Evolutionary conservation across 2,797 vertebrate species (phyloP).

Genomic region (Loriculus beryllinus): DNA sequence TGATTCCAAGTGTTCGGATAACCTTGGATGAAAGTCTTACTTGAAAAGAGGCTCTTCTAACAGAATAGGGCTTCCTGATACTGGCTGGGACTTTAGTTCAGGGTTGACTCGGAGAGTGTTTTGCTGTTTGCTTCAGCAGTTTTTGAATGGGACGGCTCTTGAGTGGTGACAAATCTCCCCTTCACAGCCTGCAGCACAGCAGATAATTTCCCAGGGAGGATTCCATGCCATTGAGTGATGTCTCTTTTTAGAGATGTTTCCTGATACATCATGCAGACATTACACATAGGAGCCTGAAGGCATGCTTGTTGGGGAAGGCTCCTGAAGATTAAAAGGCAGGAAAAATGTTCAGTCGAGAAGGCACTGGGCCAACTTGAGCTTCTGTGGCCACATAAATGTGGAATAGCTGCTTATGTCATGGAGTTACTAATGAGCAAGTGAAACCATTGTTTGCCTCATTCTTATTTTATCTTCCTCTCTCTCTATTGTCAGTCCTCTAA

Average conservation of each 20-base stretch:
- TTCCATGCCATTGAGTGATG: background rate
- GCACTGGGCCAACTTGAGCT: background rate
- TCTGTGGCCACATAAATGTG: background rate
- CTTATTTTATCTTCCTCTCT: background rate
- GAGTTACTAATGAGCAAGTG: background rate
- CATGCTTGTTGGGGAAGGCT: background rate
- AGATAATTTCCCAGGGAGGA: slow-evolving; percentile 1
- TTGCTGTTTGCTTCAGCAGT: slow-evolving; percentile 44
- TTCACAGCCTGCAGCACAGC: slow-evolving; percentile 12
- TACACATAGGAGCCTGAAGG: background rate
- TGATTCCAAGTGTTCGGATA: slow-evolving; percentile 46
- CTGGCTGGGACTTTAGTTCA: slow-evolving; percentile 38
- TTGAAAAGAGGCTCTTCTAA: slow-evolving; percentile 48
- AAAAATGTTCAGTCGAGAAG: background rate
- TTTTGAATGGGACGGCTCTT: slow-evolving; percentile 31
- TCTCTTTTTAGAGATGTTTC: slow-evolving; percentile 22
- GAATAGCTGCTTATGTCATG: background rate
- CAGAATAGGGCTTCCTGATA: slow-evolving; percentile 31
- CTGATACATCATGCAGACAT: background rate
- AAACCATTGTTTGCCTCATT: background rate
- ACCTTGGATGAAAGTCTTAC: slow-evolving; percentile 61
- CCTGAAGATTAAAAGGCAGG: background rate
- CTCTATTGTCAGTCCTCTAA: background rate
- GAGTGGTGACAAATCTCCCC: slow-evolving; percentile 24
- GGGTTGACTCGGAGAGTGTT: slow-evolving; percentile 25